Evolutionary conservation across 2,797 vertebrate species (phyloP).

Genomic region (Kryptopterus vitreolus): DNA sequence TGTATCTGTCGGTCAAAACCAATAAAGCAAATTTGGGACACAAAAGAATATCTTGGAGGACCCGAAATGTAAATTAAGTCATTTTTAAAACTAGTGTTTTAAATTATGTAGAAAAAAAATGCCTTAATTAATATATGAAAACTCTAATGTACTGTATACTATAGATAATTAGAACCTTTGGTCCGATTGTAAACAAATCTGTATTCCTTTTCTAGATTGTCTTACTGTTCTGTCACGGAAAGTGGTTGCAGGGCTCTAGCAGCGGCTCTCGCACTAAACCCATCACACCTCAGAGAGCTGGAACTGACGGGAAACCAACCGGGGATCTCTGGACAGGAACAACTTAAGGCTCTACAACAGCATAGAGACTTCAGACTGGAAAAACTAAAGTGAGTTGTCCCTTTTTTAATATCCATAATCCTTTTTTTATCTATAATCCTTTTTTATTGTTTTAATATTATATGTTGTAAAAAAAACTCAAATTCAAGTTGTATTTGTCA

Average conservation of each 20-base stretch:
- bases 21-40: not conserved
- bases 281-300: slow-evolving; percentile 40
- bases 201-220: slow-evolving; percentile 30
- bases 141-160: not conserved
- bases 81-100: not conserved
- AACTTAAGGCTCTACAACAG: slow-evolving; percentile 34
- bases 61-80: not conserved
- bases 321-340: not conserved
- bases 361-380: slow-evolving; percentile 44
- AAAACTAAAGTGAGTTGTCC: slow-evolving; percentile 37
- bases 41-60: not conserved
- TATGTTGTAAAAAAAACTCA: too few relatives aligned
- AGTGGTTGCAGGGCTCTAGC: slow-evolving; percentile 26
- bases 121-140: not conserved
- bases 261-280: slow-evolving; percentile 26
- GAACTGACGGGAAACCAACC: slow-evolving; percentile 37
- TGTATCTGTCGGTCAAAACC: not conserved
- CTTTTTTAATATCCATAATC: not conserved
- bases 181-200: not conserved
- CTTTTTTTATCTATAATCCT: too few relatives aligned
- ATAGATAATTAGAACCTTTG: not conserved
- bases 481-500: too few relatives aligned
- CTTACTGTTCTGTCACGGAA: slow-evolving; percentile 42
- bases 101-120: not conserved
- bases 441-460: too few relatives aligned